phyloP scores from a whole-genome alignment of 1,140 invertebrate species.

The Eciton burchellii region DNA sequence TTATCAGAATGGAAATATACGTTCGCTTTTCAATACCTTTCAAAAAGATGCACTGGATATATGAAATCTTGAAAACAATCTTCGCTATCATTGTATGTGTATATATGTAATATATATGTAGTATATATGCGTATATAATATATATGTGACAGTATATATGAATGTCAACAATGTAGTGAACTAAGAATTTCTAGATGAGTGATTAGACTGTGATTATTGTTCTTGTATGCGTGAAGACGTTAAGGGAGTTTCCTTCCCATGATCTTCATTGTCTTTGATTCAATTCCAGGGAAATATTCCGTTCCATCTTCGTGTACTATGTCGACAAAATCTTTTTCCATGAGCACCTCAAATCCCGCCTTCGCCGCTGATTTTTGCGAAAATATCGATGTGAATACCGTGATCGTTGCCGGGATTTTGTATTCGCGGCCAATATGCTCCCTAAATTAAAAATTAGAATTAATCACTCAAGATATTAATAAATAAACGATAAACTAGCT shows the following conservation, averaged over 20 bases:
- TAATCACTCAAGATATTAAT: neutral
- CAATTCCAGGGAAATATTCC: constrained; percentile 59
- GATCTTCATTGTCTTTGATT: constrained; percentile 49
- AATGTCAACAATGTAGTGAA: neutral
- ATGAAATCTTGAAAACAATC: neutral
- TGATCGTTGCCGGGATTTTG: constrained; percentile 60
- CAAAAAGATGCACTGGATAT: neutral
- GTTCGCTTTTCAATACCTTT: constrained; percentile 8
- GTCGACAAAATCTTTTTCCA: constrained; percentile 52
- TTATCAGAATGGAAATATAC: constrained; percentile 27
- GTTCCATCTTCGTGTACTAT: constrained; percentile 64
- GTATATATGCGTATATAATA: no score
- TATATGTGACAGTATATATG: neutral
- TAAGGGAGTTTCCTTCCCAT: constrained; percentile 67
- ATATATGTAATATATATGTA: neutral
- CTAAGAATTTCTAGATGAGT: neutral
- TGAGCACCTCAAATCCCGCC: constrained; percentile 62
- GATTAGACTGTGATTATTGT: constrained; percentile 1
- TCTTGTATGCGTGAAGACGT: neutral
- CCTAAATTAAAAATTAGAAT: constrained; percentile 48
- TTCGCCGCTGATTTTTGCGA: constrained; percentile 66
- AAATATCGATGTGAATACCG: constrained; percentile 67
- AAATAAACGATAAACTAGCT: neutral
- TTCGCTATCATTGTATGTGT: constrained; percentile 10
- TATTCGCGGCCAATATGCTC: constrained; percentile 64